Evolutionary conservation across 2,888 invertebrate genomes (phyloP).

Genomic region (Cybosia mesomella): DNA sequence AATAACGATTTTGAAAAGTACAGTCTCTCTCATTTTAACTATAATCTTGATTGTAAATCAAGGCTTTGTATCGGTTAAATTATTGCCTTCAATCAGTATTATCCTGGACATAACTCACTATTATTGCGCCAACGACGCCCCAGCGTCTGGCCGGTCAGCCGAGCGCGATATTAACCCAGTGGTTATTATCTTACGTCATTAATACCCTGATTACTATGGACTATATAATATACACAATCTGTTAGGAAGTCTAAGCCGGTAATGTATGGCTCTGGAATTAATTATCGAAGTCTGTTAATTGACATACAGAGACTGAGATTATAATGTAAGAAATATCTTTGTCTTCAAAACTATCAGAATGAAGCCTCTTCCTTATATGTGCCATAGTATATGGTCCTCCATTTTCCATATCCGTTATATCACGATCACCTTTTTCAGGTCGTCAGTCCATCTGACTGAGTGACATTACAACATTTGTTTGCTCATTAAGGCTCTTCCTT

Average conservation of each 20-base stretch:
- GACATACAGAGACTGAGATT: not conserved
- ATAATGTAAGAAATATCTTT: not conserved
- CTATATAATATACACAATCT: conserved; percentile 30
- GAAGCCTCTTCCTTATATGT: not conserved
- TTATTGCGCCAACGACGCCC: conserved; percentile 49
- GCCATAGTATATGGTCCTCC: no score
- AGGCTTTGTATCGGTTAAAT: conserved; percentile 34
- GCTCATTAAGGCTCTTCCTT: no score
- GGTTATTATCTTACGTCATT: conserved; percentile 53
- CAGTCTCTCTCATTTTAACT: not conserved
- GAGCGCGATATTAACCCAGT: conserved; percentile 48
- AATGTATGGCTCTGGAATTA: conserved; percentile 18
- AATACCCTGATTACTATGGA: conserved; percentile 51
- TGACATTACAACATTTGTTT: not conserved
- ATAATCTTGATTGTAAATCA: conserved; percentile 16
- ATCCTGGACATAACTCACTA: conserved; percentile 56
- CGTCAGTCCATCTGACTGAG: no score
- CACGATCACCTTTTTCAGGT: not conserved
- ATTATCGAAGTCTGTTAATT: not conserved
- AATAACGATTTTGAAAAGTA: not conserved
- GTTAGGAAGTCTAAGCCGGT: conserved; percentile 18
- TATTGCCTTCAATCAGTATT: conserved; percentile 57
- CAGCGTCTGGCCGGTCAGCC: conserved; percentile 34
- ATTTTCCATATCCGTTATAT: no score
- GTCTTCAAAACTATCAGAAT: no score